These are phyloP conservation scores for Campoletis raptor DNA, from an alignment of 2,888 invertebrate species.

Conservation along the genomic window DNA sequence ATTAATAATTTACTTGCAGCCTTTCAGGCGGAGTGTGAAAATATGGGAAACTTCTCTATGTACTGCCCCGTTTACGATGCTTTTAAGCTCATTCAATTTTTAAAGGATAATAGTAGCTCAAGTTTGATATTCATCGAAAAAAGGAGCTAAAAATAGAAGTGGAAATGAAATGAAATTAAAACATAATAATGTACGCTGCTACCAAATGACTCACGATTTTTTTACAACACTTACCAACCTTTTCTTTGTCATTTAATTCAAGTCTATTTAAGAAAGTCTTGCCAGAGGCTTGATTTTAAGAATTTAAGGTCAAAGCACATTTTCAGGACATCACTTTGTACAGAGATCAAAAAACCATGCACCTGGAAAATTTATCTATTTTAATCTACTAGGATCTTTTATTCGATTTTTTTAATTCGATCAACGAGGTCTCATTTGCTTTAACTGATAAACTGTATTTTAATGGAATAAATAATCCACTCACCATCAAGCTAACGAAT, in stretches of 20 bases:
- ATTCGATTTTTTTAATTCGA: too few species aligned
- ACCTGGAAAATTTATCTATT: too few species aligned
- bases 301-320: not conserved
- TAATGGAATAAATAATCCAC: too few species aligned
- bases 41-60: not conserved
- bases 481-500: too few species aligned
- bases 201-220: not conserved
- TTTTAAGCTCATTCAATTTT: slow-evolving; percentile 10
- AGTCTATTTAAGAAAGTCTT: not conserved
- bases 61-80: not conserved
- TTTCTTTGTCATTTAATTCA: not conserved
- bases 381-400: too few species aligned
- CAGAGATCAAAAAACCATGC: not conserved
- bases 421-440: too few species aligned
- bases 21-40: slow-evolving; percentile 3
- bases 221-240: not conserved
- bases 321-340: not conserved
- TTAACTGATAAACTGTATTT: too few species aligned
- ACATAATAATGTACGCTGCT: not conserved
- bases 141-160: not conserved
- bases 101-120: not conserved
- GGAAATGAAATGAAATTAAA: not conserved
- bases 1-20: not conserved
- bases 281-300: not conserved
- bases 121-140: not conserved